A percentile compares a stretch with the other conserved stretches of the same genome.
These are phyloP conservation scores for Petrocephalus sullivani DNA, from an alignment of 2,797 vertebrate genomes.

Conservation along the genomic window DNA sequence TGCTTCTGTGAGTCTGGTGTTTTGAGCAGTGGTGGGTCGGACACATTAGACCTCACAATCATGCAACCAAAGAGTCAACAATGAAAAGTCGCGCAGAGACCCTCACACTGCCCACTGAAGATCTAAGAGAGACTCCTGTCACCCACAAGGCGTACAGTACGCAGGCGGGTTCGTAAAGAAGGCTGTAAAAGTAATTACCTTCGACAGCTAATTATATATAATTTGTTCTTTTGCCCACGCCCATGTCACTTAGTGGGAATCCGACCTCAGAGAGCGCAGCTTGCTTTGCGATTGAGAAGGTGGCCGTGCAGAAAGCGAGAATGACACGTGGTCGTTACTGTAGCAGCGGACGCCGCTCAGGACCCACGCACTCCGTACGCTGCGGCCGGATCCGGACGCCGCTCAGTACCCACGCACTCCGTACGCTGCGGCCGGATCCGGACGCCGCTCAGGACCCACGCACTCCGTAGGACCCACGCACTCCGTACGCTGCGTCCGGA, in stretches of 20 bases:
- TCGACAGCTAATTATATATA: constrained; percentile 15
- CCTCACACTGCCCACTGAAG: neutral
- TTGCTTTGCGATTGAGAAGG: constrained; percentile 8
- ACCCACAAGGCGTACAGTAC: neutral
- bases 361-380: no score
- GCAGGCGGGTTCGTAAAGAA: constrained; percentile 13
- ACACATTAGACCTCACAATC: neutral
- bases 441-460: no score
- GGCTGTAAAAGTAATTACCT: constrained; percentile 21
- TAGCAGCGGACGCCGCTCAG: neutral
- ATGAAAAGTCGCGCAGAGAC: neutral
- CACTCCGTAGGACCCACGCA: no score
- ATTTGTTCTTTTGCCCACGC: constrained; percentile 13
- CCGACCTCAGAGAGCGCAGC: neutral
- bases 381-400: neutral
- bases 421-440: no score
- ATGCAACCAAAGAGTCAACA: no score
- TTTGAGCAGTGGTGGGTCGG: neutral
- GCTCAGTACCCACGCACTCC: no score
- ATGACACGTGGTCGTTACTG: neutral
- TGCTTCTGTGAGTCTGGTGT: neutral
- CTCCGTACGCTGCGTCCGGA: neutral
- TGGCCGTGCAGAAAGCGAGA: neutral
- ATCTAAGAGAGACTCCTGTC: neutral
- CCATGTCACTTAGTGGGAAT: constrained; percentile 19